Conservation (phyloP, 2,888 invertebrate species). For the Spodoptera picta region DNA sequence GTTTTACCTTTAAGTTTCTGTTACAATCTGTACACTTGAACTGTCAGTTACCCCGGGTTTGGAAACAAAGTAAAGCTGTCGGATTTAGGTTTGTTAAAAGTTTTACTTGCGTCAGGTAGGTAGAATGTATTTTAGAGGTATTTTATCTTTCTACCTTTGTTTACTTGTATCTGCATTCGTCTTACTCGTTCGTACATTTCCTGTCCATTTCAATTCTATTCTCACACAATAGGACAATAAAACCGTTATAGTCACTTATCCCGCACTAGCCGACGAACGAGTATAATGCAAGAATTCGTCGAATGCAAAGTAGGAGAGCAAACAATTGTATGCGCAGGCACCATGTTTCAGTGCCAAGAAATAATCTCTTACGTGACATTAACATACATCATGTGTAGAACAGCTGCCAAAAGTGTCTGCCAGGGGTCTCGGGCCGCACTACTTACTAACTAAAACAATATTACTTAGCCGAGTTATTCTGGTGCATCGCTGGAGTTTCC, state of each 20-base stretch:
- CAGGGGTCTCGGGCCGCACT: constrained; percentile 71
- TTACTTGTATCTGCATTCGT: neutral
- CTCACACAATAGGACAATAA: constrained; percentile 39
- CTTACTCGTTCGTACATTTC: constrained; percentile 11
- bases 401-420: constrained; percentile 84
- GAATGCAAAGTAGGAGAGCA: constrained; percentile 76
- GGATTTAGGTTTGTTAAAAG: constrained; percentile 5
- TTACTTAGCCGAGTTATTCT: constrained; percentile 77
- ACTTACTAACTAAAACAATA: constrained; percentile 85
- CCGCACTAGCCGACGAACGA: constrained; percentile 51
- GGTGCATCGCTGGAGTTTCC: constrained; percentile 37
- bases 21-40: constrained; percentile 15
- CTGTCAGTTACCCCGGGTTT: constrained; percentile 10
- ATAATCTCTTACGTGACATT: constrained; percentile 86
- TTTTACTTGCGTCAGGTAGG: neutral
- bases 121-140: neutral
- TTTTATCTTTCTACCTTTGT: neutral
- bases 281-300: constrained; percentile 54
- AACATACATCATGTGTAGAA: constrained; percentile 83
- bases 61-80: constrained; percentile 6
- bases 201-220: constrained; percentile 24
- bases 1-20: constrained; percentile 26
- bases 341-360: constrained; percentile 83
- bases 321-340: constrained; percentile 72
- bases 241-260: constrained; percentile 50